Conservation (phyloP, 2,113 vertebrate genomes). For the Xerus inauris region DNA sequence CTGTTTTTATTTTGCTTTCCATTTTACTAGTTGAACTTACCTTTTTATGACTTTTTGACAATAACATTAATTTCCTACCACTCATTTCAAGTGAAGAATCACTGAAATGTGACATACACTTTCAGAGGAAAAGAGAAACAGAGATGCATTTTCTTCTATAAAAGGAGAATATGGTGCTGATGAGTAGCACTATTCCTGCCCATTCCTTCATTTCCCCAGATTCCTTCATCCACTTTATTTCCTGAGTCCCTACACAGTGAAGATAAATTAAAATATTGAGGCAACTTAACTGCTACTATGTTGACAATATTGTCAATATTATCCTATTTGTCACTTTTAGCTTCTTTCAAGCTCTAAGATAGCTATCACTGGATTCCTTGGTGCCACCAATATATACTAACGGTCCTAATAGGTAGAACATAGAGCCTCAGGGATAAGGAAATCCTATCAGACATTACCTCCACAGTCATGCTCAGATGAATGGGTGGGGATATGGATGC, state of each 20-base stretch:
- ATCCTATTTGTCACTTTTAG: neutral
- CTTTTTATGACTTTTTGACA: conserved; percentile 28
- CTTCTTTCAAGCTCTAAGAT: neutral
- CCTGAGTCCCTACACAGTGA: neutral
- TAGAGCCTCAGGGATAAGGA: neutral
- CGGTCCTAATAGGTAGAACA: neutral
- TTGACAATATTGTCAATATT: neutral
- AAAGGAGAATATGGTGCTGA: neutral
- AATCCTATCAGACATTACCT: neutral
- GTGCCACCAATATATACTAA: neutral
- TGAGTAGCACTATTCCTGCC: neutral
- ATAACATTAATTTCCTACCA: neutral
- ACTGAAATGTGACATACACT: conserved; percentile 57
- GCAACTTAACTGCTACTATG: neutral
- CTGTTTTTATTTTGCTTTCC: conserved; percentile 53
- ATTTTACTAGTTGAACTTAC: conserved; percentile 41
- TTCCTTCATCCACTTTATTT: neutral
- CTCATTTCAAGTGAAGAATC: conserved; percentile 22
- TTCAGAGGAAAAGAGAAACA: conserved; percentile 37
- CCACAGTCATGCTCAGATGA: neutral
- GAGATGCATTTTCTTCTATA: neutral
- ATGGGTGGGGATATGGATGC: fast-evolving
- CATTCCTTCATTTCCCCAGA: neutral
- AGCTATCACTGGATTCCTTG: neutral
- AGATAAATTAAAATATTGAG: neutral